A percentile compares a stretch with the other conserved stretches of the same genome.
phyloP scores from a whole-genome alignment of 2,113 vertebrate species.

The Callithrix jacchus region DNA sequence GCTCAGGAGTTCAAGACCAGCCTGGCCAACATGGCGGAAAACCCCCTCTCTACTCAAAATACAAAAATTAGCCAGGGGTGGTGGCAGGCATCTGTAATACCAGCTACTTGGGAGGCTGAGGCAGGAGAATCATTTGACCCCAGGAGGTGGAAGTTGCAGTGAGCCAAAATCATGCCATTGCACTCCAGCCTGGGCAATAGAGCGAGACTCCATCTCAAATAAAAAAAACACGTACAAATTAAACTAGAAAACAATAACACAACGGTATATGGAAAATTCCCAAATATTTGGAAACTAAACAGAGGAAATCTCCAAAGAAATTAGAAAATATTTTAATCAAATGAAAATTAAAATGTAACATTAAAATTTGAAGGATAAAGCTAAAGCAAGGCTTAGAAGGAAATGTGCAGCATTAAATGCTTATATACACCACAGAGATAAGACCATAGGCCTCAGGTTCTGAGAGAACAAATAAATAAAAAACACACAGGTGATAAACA shows the following conservation, averaged over 20 bases:
- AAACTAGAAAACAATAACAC: neutral
- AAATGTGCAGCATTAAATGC: neutral
- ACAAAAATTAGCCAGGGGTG: too few species aligned
- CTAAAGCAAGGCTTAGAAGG: neutral
- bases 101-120: too few species aligned
- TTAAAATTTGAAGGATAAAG: neutral
- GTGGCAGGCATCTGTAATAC: too few species aligned
- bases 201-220: too few species aligned
- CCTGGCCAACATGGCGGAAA: too few species aligned
- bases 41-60: too few species aligned
- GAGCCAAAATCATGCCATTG: too few species aligned
- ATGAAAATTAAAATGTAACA: neutral
- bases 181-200: too few species aligned
- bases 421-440: neutral
- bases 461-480: neutral
- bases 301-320: slow-evolving; percentile 9
- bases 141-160: too few species aligned
- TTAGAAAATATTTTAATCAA: slow-evolving; percentile 11
- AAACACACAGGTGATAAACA: neutral
- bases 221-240: slow-evolving; percentile 8
- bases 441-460: neutral
- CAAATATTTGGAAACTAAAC: slow-evolving; percentile 23
- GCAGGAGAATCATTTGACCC: too few species aligned
- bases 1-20: too few species aligned
- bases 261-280: neutral